Percentiles rank a stretch among this genome's conserved stretches.
These are phyloP conservation scores for Lordiphosa mommai DNA, from an alignment of 1,140 invertebrate species.

Conservation along the genomic window DNA sequence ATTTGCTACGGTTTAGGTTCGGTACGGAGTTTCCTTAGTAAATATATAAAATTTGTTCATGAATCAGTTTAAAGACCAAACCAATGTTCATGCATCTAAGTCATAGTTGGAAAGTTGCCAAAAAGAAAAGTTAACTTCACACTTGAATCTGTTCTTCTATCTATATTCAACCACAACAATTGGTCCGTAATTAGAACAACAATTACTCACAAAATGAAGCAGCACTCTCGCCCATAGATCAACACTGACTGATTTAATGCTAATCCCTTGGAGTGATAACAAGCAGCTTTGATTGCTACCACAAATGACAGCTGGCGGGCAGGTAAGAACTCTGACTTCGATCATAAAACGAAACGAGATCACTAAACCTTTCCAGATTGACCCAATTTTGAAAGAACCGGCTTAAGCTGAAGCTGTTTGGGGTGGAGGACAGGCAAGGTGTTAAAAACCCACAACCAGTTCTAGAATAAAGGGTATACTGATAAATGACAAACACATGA, in stretches of 20 bases:
- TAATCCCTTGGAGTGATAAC: conserved; percentile 25
- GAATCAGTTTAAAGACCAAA: too few relatives aligned
- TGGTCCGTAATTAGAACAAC: conserved; percentile 17
- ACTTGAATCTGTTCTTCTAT: neutral
- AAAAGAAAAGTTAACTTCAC: conserved; percentile 2
- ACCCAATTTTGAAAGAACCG: conserved; percentile 58
- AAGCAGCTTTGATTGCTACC: conserved; percentile 20
- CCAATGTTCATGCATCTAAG: conserved; percentile 1
- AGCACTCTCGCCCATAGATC: neutral
- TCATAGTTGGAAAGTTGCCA: conserved; percentile 9
- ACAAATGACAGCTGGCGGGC: conserved; percentile 1
- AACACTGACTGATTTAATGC: neutral
- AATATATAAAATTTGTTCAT: too few relatives aligned
- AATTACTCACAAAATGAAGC: conserved; percentile 11
- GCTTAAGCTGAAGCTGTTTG: conserved; percentile 28
- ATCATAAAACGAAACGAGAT: conserved; percentile 59
- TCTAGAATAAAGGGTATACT: conserved; percentile 36
- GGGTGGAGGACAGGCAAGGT: conserved; percentile 41
- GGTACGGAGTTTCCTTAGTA: too few relatives aligned
- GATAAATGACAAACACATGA: conserved; percentile 52
- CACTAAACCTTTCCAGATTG: conserved; percentile 72
- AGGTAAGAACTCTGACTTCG: conserved; percentile 23
- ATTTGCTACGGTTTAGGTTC: too few relatives aligned
- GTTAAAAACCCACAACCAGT: conserved; percentile 68
- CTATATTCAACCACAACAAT: conserved; percentile 3